Evolutionary conservation across 2,797 vertebrate species (phyloP).

Genomic region (Pyrrhura leucotis): DNA sequence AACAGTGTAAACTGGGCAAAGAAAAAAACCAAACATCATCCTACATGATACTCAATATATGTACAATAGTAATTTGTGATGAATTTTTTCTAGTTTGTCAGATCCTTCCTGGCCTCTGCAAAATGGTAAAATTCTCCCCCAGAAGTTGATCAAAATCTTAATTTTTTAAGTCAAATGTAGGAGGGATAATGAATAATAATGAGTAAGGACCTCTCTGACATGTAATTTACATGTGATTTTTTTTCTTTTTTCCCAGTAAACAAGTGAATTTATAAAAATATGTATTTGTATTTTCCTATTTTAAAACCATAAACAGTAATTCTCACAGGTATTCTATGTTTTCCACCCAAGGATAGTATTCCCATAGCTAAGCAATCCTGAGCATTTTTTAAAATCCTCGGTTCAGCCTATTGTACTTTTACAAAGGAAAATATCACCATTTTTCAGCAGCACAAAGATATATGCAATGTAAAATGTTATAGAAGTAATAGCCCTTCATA

Average conservation of each 20-base stretch:
- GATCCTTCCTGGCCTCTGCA: neutral
- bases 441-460: neutral
- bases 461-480: neutral
- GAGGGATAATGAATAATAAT: neutral
- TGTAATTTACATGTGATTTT: neutral
- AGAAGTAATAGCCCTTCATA: neutral
- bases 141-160: neutral
- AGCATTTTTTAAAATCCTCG: neutral
- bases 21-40: neutral
- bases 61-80: neutral
- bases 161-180: neutral
- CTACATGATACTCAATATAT: fast-evolving
- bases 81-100: neutral
- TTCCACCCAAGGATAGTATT: neutral
- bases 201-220: neutral
- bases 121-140: neutral
- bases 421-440: neutral
- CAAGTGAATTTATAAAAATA: neutral
- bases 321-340: neutral
- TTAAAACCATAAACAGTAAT: neutral
- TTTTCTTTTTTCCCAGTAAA: neutral
- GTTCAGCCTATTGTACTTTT: neutral
- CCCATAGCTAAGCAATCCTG: neutral
- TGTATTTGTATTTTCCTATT: neutral
- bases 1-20: neutral